Percentiles rank a stretch among this genome's conserved stretches.
These are phyloP conservation scores for Zelleria hepariella DNA, from an alignment of 2,888 invertebrate species.

Conservation along the genomic window DNA sequence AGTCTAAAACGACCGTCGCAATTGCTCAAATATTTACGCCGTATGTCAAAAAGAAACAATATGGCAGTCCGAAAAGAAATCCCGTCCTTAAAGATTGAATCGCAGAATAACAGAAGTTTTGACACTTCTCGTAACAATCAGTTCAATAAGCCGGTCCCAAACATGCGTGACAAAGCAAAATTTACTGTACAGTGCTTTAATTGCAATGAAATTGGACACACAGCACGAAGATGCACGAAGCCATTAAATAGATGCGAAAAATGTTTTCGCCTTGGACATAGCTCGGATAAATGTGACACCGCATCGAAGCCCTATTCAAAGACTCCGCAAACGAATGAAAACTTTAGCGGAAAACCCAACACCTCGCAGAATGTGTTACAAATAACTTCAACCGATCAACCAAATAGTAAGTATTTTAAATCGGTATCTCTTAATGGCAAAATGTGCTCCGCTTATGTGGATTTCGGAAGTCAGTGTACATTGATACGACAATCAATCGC, in stretches of 20 bases:
- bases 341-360: not conserved
- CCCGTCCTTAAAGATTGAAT: not conserved
- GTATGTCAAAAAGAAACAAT: not conserved
- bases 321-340: not conserved
- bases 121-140: not conserved
- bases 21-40: conserved; percentile 1
- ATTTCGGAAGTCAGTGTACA: conserved; percentile 8
- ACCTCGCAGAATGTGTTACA: not conserved
- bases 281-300: not conserved
- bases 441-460: not conserved
- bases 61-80: not conserved
- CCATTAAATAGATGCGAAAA: conserved; percentile 5
- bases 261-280: conserved; percentile 2
- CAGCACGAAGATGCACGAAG: not conserved
- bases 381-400: not conserved
- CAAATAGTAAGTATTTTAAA: conserved; percentile 4
- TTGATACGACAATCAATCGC: not conserved
- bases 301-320: not conserved
- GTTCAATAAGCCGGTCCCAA: too few relatives aligned
- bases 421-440: not conserved
- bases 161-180: not conserved
- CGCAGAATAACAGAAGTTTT: not conserved
- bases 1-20: not conserved
- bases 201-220: conserved; percentile 1
- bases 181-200: not conserved